Base-by-base conservation (phyloP, 2,888 invertebrate genomes). In the Anodontia alba region DNA sequence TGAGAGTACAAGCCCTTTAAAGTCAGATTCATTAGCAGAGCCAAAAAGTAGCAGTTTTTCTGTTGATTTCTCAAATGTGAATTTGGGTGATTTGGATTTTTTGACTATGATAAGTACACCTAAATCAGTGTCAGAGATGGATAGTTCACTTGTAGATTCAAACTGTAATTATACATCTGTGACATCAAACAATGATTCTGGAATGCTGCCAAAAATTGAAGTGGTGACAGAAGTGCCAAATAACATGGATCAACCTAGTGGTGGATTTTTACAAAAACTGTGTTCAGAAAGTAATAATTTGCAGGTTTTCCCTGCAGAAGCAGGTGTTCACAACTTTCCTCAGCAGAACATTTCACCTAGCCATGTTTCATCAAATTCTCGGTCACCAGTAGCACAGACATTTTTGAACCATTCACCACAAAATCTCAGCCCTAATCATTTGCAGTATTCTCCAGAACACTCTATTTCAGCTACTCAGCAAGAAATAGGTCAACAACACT, bases 41-140 rank as follows among this genome's bases (percentile, higher is more conserved):
- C 23, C 43, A 17, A 62, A 33, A 33, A 33, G 62, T 23, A 46
- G 36, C 23, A 66, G 49, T 31, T 86, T 79, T 76, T 72, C 73
- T 38, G 86, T 86, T 7, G 86, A 86, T 54, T 86, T 86, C 62
- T 81, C 81, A 36, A 78, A 78, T 31, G 83, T 86, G 29, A 75
- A 72, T 2, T 49, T 86, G 17, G 77, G 79, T 26, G 81, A 86
- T 33, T 57, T 86, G 7, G 83, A 86, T 76, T 86, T 86, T 69
- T 57, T 85, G 26, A 66, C 75, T 3, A 73, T 85, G 78, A 67
- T 83, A n/a, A 73, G 71, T 15, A 84, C 81, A 66, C 81, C 84
- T 15, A 79, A 81, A 15, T 31, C 79, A 20, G 38, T 68, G 1
- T 26, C 68, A 42, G 68, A 43, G 17, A 38, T 38, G 68, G 36